Conservation (phyloP, 1,140 invertebrate genomes). For the Melipona quadrifasciata region DNA sequence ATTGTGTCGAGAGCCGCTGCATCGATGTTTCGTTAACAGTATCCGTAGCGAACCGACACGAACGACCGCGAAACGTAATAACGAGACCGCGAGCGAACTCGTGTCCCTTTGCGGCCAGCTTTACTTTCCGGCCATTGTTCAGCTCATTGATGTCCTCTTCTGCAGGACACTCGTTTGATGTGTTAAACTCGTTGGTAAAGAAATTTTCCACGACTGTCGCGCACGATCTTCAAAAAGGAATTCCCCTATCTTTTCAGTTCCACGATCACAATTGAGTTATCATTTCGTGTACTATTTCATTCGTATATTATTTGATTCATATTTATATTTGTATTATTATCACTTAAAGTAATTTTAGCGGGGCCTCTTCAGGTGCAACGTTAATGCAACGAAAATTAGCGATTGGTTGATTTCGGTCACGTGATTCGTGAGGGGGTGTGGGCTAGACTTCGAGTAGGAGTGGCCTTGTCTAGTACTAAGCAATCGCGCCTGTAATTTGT, state of each 20-base stretch:
- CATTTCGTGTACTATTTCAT: too few species aligned
- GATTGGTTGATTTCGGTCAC: too few species aligned
- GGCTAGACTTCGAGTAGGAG: too few species aligned
- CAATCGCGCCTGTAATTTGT: too few species aligned
- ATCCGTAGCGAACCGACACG: constrained; percentile 33
- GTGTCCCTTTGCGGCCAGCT: constrained; percentile 33
- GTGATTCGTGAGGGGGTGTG: too few species aligned
- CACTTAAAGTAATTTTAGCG: too few species aligned
- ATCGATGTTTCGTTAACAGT: constrained; percentile 57
- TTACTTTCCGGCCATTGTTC: constrained; percentile 39
- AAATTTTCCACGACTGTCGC: not conserved
- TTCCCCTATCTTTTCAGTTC: too few species aligned
- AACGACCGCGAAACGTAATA: constrained; percentile 64
- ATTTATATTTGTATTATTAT: too few species aligned
- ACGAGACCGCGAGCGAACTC: constrained; percentile 56
- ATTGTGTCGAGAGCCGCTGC: constrained; percentile 3
- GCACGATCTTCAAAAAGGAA: not conserved
- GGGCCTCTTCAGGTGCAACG: too few species aligned
- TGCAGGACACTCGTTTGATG: not conserved
- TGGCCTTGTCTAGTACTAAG: too few species aligned
- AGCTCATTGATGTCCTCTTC: constrained; percentile 15
- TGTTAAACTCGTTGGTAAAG: not conserved
- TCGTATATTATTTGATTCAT: too few species aligned
- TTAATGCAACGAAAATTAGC: too few species aligned
- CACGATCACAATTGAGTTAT: not conserved